Base-by-base conservation (phyloP, 2,888 invertebrate species). In the Belgica antarctica region DNA sequence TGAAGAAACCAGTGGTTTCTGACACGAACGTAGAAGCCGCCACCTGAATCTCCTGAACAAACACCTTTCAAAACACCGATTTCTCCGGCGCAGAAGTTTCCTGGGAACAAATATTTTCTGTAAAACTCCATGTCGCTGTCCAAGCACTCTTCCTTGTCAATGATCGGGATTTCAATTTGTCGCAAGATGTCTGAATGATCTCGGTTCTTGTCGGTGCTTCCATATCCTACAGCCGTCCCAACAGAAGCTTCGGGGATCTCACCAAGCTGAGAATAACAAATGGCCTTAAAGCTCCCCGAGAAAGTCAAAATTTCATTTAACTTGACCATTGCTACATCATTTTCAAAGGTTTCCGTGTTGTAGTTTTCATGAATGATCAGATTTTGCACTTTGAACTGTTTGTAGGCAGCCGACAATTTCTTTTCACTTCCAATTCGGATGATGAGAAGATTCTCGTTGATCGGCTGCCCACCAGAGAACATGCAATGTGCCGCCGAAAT, bases 11-110 rank as follows among this genome's bases (percentile, higher is more conserved):
- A 41, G 15, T 41, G 12, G n/a, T 41, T 41, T 12, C 15, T 41
- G 41, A 41, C 41, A 2, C 41, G 41, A 41, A 41, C 41, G 41
- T 41, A 41, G 41, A 41, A 41, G 5, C 41, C 41, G 12, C 41
- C 41, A n/a, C 41, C 59, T 27, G 59, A 59, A 27, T 62, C 31
- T 1, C 62, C 62, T 17, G 31, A 19, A 24, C 63, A 63, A 63
- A 63, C 63, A 7, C 63, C 63, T 22, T 52, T 52, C 52, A 5
- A 8, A 28, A 41, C 24, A 24, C 24, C 22, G 4, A 4, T 8
- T n/a, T 63, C 34, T 10, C 63, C 63, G n/a, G 52, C 63, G 27
- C 63, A 63, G 25, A 41, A 63, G 15, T 63, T 63, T 36, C 34
- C 34, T 1, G 34, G 24, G 36, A 41, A 63, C 22, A 63, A 31